Base-by-base conservation (phyloP, 2,888 invertebrate species). In the Conomelus anceps region DNA sequence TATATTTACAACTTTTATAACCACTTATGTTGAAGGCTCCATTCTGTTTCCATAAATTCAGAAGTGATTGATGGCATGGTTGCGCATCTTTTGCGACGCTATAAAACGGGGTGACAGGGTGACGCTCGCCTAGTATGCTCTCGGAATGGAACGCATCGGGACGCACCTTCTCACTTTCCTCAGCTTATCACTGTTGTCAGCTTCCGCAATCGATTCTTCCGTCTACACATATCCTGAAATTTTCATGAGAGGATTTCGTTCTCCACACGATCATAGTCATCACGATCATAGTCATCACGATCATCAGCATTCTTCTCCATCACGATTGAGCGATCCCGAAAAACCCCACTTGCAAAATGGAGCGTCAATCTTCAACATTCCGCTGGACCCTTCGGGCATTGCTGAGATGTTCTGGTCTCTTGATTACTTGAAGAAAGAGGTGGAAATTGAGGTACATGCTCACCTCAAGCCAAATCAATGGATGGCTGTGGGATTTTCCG, bases 401-500 rank as follows among this genome's bases (percentile, higher is more conserved):
- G 92, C 93, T 23, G 93, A 92, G 1, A 91, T 94, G 84, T 93
- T 94, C 91, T 95, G 95, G 95, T 92, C 92, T 17, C 90, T 94
- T 23, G 93, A 95, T 91, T 94, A 94, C 91, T 90, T 92, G 17
- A 91, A 92, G 17, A 92, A 93, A 87, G 91, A 91, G 1, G 92
- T 95, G 23, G 92, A 92, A 90, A 95, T 96, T 91, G 94, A 94
- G 92, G 92, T 96, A 22, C 93, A 94, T 88, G 92, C 95, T 17
- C 90, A 90, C 26, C 87, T 92, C 11, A 90, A 90, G 23, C 88
- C 26, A 11, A 89, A 23, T n/a, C 85, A 89, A 89, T 98, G 98
- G 98, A 96, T 98, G 92, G 97, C 96, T 0, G 92, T 98, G 88
- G 98, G 98, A 41, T 98, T 98, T 93, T 98, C 98, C 0, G 96